These are phyloP conservation scores for Pocota personata DNA, from an alignment of 2,888 invertebrate species.

Conservation along the genomic window DNA sequence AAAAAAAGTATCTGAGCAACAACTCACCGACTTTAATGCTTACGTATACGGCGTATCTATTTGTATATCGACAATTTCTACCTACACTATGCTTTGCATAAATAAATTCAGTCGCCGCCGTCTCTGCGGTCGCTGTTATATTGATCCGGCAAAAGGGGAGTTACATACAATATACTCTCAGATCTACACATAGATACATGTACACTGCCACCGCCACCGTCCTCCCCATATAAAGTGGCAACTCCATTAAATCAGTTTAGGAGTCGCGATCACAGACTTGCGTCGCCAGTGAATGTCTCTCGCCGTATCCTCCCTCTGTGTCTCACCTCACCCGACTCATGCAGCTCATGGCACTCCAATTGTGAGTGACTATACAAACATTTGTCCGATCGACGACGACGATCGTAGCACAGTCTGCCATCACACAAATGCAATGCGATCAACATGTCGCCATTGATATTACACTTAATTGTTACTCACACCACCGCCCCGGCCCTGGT, in stretches of 20 bases:
- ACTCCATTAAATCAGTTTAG: slow-evolving; percentile 74
- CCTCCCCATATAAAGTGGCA: slow-evolving; percentile 59
- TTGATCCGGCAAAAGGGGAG: slow-evolving; percentile 53
- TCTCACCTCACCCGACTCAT: background rate
- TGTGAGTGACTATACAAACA: slow-evolving; percentile 61
- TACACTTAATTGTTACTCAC: slow-evolving; percentile 67
- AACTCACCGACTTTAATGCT: slow-evolving; percentile 51
- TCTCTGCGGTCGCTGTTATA: slow-evolving; percentile 11
- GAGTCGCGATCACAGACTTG: slow-evolving; percentile 79
- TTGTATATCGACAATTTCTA: slow-evolving; percentile 56
- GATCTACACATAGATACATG: slow-evolving; percentile 32
- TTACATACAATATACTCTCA: slow-evolving; percentile 4
- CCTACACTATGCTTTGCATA: slow-evolving; percentile 70
- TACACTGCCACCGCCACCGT: background rate
- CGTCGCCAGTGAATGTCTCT: slow-evolving; percentile 77
- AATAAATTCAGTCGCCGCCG: slow-evolving; percentile 44
- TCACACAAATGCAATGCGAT: slow-evolving; percentile 64
- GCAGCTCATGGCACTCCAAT: slow-evolving; percentile 37
- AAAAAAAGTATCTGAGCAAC: slow-evolving; percentile 17
- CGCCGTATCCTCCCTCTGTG: background rate
- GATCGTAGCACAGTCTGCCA: slow-evolving; percentile 48
- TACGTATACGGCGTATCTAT: slow-evolving; percentile 52
- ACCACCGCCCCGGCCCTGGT: slow-evolving; percentile 36
- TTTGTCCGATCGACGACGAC: slow-evolving; percentile 39
- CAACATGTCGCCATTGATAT: slow-evolving; percentile 70